Percentiles rank a stretch among this genome's conserved stretches.
Evolutionary conservation across 1,140 invertebrate genomes (phyloP).

Genomic region (Halotydeus destructor): DNA sequence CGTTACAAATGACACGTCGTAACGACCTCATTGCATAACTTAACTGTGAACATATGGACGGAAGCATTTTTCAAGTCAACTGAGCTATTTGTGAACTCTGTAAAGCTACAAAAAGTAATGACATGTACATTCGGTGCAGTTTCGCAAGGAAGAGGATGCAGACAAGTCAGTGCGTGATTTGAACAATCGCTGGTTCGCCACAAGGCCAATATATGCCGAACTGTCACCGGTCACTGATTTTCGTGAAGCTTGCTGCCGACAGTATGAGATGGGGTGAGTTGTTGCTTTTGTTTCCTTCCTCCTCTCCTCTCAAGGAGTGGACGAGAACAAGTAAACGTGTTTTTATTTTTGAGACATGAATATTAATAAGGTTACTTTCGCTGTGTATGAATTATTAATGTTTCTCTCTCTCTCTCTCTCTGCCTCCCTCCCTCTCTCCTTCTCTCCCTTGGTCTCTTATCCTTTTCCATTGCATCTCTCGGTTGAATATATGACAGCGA

Average conservation of each 20-base stretch:
- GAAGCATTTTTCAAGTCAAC: too few species aligned
- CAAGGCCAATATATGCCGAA: slow-evolving; percentile 91
- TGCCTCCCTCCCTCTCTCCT: background rate
- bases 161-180: slow-evolving; percentile 88
- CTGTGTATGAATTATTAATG: background rate
- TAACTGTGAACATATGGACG: too few species aligned
- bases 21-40: too few species aligned
- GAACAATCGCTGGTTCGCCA: slow-evolving; percentile 97
- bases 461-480: background rate
- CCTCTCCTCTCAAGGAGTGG: too few species aligned
- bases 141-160: slow-evolving; percentile 92
- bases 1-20: too few species aligned
- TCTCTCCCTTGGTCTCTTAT: too few species aligned
- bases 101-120: too few species aligned
- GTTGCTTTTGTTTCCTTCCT: background rate
- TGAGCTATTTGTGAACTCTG: too few species aligned
- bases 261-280: slow-evolving; percentile 85
- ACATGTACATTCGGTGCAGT: slow-evolving; percentile 35
- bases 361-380: background rate
- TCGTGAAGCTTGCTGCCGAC: slow-evolving; percentile 91
- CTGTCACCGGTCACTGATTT: slow-evolving; percentile 96
- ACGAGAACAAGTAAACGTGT: background rate
- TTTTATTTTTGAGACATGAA: background rate
- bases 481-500: slow-evolving; percentile 38
- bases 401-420: background rate